Base-by-base conservation (phyloP, 2,797 vertebrate genomes). In the Gallirallus australis region DNA sequence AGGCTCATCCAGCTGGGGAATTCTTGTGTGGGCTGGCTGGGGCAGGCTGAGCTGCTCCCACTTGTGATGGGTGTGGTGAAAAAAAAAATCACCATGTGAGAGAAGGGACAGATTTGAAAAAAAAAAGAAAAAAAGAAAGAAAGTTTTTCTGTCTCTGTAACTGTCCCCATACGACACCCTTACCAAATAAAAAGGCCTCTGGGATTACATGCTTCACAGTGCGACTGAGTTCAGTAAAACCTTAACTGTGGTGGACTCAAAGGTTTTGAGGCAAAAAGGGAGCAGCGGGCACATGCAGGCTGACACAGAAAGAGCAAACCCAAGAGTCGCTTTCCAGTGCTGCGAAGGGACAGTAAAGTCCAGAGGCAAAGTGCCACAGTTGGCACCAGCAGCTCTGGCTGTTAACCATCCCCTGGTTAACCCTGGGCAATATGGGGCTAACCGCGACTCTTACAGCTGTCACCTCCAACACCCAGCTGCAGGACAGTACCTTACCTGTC, bases 121-220 rank as follows among this genome's bases (percentile, higher is more conserved):
- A 37, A 37, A 37, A 37, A 37, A 37, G 37, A 3, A 8, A 3
- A 27, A 48, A 68, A 28, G 48, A 15, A 23, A 56, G 15, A 5
- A 21, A 45, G 9, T 21, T 27, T 23, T 79, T n/a, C 54, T 37
- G 23, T 57, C 45, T 53, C 69, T 76, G 9, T 78, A 82, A 54
- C n/a, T 72, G 33, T 16, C 24, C 35, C 48, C 30, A 20, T 52
- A 14, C 42, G 30, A 64, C 2, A 53, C 8, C 12, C 15, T 48
- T 59, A 33, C 3, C 40, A 71, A 61, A 71, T 3, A 12, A 70
- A 80, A 90, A 71, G 40, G 42, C 27, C 23, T 4, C 35, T 56
- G 48, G 52, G 48, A 56, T 39, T 0, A 0, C 52, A 48, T 2
- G 1, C n/a, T 59, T 80, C 35, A 33, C 0, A 1, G 48, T 53